Percentiles rank a stretch among this genome's conserved stretches.
These are phyloP conservation scores for Cyclopterus lumpus DNA, from an alignment of 2,797 vertebrate genomes.

Conservation along the genomic window DNA sequence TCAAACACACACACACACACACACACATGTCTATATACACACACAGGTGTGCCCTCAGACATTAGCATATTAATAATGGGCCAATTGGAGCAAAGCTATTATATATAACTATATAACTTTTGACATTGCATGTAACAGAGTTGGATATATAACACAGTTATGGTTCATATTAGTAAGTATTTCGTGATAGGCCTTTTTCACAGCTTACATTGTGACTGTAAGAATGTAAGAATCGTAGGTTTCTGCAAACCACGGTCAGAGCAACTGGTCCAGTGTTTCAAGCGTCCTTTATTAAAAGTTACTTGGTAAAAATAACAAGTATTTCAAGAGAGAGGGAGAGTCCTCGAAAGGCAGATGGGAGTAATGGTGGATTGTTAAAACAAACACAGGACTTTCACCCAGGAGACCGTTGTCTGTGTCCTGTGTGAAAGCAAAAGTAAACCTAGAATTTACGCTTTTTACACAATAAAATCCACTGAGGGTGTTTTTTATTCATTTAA, in stretches of 20 bases:
- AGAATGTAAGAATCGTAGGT: not conserved
- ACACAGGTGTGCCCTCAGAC: not conserved
- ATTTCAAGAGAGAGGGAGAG: not conserved
- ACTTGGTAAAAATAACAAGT: not conserved
- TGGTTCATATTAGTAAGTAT: not conserved
- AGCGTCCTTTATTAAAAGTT: not conserved
- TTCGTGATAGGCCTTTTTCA: not conserved
- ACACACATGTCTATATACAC: not conserved
- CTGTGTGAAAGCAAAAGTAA: not conserved
- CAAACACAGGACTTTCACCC: not conserved
- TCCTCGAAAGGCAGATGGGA: not conserved
- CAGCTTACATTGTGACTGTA: not conserved
- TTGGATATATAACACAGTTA: not conserved
- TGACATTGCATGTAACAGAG: not conserved
- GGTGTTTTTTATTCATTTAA: not conserved
- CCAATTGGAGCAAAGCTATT: not conserved
- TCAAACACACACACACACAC: not conserved
- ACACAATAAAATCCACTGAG: not conserved
- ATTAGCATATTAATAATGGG: not conserved
- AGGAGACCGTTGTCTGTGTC: not conserved
- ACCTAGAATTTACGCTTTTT: not conserved
- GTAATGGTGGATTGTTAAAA: not conserved
- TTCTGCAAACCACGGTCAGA: not conserved
- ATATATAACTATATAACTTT: not conserved
- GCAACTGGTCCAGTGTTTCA: not conserved